Conservation (phyloP, 2,113 vertebrate genomes). For the Gymnobelideus leadbeateri region DNA sequence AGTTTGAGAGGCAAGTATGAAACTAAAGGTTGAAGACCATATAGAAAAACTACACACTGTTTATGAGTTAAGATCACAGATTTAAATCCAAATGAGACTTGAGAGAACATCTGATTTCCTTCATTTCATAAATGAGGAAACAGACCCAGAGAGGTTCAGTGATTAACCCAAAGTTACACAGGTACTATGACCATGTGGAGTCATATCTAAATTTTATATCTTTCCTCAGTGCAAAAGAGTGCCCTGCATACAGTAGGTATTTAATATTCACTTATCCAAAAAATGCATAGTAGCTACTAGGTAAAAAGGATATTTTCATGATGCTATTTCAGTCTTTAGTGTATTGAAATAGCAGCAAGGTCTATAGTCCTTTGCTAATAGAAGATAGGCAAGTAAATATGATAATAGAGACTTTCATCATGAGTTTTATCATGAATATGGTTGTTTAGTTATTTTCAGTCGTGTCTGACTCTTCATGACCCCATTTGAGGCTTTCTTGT, state of each 20-base stretch:
- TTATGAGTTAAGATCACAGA: background rate
- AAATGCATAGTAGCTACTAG: background rate
- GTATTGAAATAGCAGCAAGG: background rate
- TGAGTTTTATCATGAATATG: background rate
- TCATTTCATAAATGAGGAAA: background rate
- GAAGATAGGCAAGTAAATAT: background rate
- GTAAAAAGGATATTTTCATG: background rate
- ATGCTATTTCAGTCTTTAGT: background rate
- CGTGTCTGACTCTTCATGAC: background rate
- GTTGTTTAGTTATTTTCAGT: background rate
- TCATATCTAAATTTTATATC: background rate
- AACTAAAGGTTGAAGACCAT: background rate
- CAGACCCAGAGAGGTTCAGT: background rate
- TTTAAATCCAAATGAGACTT: background rate
- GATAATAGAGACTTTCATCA: background rate
- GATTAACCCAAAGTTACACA: background rate
- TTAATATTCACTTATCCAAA: background rate
- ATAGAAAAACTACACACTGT: background rate
- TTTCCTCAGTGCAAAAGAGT: background rate
- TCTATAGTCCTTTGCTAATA: background rate
- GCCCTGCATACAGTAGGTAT: background rate
- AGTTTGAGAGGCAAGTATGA: background rate
- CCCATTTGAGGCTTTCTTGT: background rate
- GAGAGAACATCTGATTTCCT: background rate
- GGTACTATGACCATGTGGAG: background rate